Evolutionary conservation across 2,797 vertebrate genomes (phyloP).

Genomic region (Gymnoscopelus braueri): DNA sequence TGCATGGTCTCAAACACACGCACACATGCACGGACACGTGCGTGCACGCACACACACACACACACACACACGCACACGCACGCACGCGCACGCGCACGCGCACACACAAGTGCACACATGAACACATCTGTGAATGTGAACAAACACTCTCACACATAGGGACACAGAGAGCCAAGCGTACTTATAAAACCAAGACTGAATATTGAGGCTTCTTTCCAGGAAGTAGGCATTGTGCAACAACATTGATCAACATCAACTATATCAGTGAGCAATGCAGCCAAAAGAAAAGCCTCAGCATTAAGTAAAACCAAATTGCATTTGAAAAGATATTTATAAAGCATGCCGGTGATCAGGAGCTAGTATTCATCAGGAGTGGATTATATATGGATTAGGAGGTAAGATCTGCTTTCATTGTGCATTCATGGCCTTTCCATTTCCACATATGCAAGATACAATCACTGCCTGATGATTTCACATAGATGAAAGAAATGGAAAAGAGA

Average conservation of each 20-base stretch:
- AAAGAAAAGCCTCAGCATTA: slow-evolving; percentile 23
- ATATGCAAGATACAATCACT: slow-evolving; percentile 20
- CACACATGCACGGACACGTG: neutral
- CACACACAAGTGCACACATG: slow-evolving; percentile 23
- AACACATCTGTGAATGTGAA: slow-evolving; percentile 29
- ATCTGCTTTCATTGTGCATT: slow-evolving; percentile 20
- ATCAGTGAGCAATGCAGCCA: slow-evolving; percentile 42
- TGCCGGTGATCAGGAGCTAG: slow-evolving; percentile 39
- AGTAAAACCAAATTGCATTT: slow-evolving; percentile 47
- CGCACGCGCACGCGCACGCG: neutral
- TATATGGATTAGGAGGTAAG: slow-evolving; percentile 37
- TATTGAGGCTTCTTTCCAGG: slow-evolving; percentile 41
- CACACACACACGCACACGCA: neutral
- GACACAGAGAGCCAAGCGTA: slow-evolving; percentile 40
- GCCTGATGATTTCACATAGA: slow-evolving; percentile 30
- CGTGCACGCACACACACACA: neutral
- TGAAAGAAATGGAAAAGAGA: slow-evolving; percentile 34
- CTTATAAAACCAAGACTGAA: slow-evolving; percentile 33
- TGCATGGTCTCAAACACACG: neutral
- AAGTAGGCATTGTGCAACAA: slow-evolving; percentile 47
- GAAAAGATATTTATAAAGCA: slow-evolving; percentile 29
- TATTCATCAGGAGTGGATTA: slow-evolving; percentile 48
- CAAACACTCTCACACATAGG: slow-evolving; percentile 18
- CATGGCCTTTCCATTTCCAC: slow-evolving; percentile 28
- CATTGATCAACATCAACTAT: slow-evolving; percentile 20